phyloP scores from a whole-genome alignment of 2,797 vertebrate species.

The Chelidonichthys spinosus region DNA sequence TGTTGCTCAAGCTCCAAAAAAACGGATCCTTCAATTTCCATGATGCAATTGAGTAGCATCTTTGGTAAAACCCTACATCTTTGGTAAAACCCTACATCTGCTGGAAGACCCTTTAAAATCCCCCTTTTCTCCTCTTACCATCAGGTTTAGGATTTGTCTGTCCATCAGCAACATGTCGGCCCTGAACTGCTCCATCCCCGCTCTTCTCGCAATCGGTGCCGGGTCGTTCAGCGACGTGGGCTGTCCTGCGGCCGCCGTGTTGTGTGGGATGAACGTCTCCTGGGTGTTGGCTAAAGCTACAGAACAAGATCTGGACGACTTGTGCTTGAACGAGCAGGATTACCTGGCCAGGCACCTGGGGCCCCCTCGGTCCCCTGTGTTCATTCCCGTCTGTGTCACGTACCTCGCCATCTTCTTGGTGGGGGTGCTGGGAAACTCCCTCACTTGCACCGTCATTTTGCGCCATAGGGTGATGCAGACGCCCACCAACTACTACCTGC shows the following conservation, averaged over 20 bases:
- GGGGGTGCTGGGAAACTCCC: slow-evolving; percentile 80
- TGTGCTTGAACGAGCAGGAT: slow-evolving; percentile 68
- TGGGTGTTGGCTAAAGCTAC: slow-evolving; percentile 46
- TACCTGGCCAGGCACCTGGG: slow-evolving; percentile 72
- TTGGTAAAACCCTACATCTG: neutral
- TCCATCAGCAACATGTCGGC: slow-evolving; percentile 33
- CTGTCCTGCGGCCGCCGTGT: slow-evolving; percentile 60
- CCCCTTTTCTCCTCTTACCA: neutral
- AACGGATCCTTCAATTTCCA: neutral
- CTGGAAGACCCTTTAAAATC: neutral
- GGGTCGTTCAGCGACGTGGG: slow-evolving; percentile 14
- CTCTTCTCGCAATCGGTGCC: slow-evolving; percentile 1
- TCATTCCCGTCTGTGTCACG: slow-evolving; percentile 76
- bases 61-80: neutral
- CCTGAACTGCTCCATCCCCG: slow-evolving; percentile 63
- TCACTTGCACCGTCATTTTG: slow-evolving; percentile 82
- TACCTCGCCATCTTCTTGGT: slow-evolving; percentile 81
- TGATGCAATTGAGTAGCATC: neutral
- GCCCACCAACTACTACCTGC: slow-evolving; percentile 84
- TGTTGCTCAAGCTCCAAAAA: neutral
- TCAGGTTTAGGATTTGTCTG: slow-evolving; percentile 5
- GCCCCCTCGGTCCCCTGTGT: slow-evolving; percentile 67
- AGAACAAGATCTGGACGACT: slow-evolving; percentile 49
- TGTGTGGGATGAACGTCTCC: slow-evolving; percentile 70
- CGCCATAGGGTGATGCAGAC: slow-evolving; percentile 82